Evolutionary conservation across 2,797 vertebrate genomes (phyloP), one percentile per base, ranked within the genome.

Genomic region (Microcaecilia unicolor): DNA sequence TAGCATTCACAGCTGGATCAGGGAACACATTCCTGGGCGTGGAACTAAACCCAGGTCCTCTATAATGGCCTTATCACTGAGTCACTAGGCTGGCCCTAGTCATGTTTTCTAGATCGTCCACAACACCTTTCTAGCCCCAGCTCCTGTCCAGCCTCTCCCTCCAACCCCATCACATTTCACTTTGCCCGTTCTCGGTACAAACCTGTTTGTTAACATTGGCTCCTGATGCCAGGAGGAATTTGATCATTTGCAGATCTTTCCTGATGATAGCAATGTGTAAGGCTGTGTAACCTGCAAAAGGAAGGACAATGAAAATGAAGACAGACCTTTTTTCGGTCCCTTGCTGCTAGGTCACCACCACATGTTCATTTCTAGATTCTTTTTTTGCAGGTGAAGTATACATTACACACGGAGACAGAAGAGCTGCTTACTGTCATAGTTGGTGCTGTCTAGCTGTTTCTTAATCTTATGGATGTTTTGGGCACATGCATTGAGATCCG

Each of bases 171-270:
- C n/a, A n/a, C n/a, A n/a, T n/a, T n/a, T n/a, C n/a, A n/a, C n/a
- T n/a, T n/a, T n/a, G n/a, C n/a, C n/a, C n/a, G n/a, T n/a, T n/a
- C n/a, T n/a, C 9, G 8, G 5, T 8, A 52, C 71, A 76, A 43
- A 84, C 83, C 35, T 60, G 62, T 49, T 73, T 79, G 57, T 84
- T 81, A 27, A 74, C 63, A 38, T 84, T 67, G 2, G 77, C 74
- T 33, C 81, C 77, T 0, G 66, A 76, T 1, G 63, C 44, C 33
- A 62, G 22, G 33, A 86, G 63, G 48, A 77, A 61, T 16, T 13
- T 59, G 23, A 83, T 70, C 43, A 78, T 69, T 13, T 71, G 61
- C 6, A 62, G 41, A 2, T 77, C 64, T 33, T 65, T 77, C 34
- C 64, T 73, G 46, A 80, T 63, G 22, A 84, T 45, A 1, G 83